Percentiles rank a stretch among this genome's conserved stretches.
Evolutionary conservation across 2,797 vertebrate species (phyloP).

Genomic region (Sibirionetta formosa): DNA sequence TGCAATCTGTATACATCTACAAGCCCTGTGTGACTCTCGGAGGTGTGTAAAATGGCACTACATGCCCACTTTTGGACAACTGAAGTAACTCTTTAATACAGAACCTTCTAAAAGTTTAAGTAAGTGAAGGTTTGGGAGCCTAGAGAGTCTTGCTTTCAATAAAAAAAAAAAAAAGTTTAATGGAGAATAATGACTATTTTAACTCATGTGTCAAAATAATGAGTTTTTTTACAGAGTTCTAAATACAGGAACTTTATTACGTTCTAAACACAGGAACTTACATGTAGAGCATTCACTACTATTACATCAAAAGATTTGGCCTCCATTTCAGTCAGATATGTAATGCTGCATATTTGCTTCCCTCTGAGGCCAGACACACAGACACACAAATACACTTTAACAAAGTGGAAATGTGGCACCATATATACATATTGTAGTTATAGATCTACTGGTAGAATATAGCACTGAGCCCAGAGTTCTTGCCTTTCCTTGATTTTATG

Average conservation of each 20-base stretch:
- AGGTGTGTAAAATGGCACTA: neutral
- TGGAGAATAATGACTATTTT: neutral
- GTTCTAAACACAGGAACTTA: neutral
- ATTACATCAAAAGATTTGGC: neutral
- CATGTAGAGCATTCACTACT: neutral
- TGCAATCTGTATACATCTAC: neutral
- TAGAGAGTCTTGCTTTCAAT: neutral
- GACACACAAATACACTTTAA: neutral
- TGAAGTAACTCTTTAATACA: neutral
- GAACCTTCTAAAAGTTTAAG: neutral
- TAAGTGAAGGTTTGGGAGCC: neutral
- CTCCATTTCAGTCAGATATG: neutral
- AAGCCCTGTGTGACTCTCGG: neutral
- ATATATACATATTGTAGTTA: neutral
- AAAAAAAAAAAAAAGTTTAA: neutral
- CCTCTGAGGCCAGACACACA: neutral
- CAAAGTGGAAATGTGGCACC: neutral
- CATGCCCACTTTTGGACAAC: neutral
- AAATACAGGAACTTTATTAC: neutral
- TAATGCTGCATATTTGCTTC: neutral
- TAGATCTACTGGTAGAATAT: neutral
- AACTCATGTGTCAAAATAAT: neutral
- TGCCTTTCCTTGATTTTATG: neutral
- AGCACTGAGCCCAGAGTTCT: neutral
- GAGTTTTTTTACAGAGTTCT: neutral